Conservation (phyloP, 30 jellyfish, hydroid and myxozoan genomes). For the Aurelia aurita region DNA sequence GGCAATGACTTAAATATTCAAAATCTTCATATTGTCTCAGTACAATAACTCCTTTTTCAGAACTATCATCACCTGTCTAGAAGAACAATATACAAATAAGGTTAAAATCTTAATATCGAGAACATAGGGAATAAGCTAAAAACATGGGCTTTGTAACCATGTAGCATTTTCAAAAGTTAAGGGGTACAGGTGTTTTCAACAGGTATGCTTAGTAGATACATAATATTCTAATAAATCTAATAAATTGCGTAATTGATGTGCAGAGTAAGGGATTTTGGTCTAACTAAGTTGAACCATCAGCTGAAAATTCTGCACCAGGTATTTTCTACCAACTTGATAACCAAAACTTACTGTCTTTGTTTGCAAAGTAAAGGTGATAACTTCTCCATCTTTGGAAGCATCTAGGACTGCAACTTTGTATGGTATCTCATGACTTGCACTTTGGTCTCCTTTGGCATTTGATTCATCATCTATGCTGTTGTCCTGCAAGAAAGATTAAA, state of each 20-base stretch:
- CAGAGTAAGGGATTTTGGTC: too few species aligned
- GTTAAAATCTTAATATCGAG: background rate
- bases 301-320: background rate
- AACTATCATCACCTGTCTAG: constrained; percentile 60
- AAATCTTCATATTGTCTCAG: constrained; percentile 95
- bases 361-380: constrained; percentile 84
- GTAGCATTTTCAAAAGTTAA: too few species aligned
- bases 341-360: constrained; percentile 74
- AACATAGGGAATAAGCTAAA: background rate
- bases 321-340: background rate
- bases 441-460: background rate
- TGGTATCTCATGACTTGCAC: constrained; percentile 1
- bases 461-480: constrained; percentile 28
- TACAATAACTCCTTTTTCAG: constrained; percentile 85
- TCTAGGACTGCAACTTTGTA: constrained; percentile 73
- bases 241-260: too few species aligned
- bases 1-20: constrained; percentile 80
- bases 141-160: too few species aligned
- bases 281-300: background rate
- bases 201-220: too few species aligned
- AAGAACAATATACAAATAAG: background rate
- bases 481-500: constrained; percentile 2
- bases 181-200: too few species aligned
- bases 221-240: too few species aligned
- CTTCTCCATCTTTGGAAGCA: constrained; percentile 97